These are phyloP conservation scores for Bubalus kerabau DNA, from an alignment of 2,113 vertebrate species.

Conservation along the genomic window DNA sequence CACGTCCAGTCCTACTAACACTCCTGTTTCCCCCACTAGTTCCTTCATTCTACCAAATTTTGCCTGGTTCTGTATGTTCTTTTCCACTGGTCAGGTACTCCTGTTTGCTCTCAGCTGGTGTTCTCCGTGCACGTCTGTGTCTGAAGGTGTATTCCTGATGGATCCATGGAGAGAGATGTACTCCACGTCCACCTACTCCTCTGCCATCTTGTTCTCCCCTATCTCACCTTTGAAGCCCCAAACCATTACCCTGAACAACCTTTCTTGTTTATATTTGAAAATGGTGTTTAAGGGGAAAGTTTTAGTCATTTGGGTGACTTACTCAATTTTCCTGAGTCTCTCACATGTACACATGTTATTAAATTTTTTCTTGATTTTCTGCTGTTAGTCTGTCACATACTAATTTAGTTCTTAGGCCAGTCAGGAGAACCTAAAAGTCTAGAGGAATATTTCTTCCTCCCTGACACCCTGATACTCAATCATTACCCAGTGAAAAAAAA, in stretches of 20 bases:
- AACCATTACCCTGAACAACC: not conserved
- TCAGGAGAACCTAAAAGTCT: not conserved
- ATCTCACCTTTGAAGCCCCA: no score
- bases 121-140: no score
- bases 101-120: no score
- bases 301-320: not conserved
- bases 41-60: no score
- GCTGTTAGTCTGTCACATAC: not conserved
- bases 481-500: not conserved
- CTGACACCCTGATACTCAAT: not conserved
- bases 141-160: no score
- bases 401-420: not conserved
- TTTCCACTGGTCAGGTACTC: no score
- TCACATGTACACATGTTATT: not conserved
- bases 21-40: fast-evolving
- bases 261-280: not conserved
- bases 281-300: not conserved
- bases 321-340: not conserved
- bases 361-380: not conserved
- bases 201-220: no score
- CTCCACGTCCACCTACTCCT: no score
- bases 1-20: no score
- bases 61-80: no score
- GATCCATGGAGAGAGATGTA: no score
- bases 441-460: not conserved